These are phyloP conservation scores for Ceratotherium simum DNA, from an alignment of 2,113 vertebrate species.

Conservation along the genomic window DNA sequence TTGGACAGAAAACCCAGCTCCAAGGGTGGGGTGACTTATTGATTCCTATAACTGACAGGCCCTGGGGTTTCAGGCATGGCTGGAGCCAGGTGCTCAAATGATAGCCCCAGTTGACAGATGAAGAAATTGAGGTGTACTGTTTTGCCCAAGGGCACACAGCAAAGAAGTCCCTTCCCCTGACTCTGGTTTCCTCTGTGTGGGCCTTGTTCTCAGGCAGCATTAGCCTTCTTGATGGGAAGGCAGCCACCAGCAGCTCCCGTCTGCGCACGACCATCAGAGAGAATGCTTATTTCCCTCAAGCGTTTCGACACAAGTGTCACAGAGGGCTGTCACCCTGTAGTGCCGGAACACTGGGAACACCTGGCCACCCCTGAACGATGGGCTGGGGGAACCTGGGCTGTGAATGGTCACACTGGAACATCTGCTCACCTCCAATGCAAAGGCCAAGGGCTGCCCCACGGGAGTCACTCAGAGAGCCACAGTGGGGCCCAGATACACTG, in stretches of 20 bases:
- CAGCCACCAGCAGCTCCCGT: neutral
- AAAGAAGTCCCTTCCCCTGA: neutral
- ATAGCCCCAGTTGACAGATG: neutral
- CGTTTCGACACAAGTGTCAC: neutral
- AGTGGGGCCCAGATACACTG: too few species aligned
- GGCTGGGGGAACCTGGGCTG: neutral
- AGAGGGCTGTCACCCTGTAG: neutral
- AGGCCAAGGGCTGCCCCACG: neutral
- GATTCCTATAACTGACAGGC: neutral
- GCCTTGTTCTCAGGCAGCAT: neutral
- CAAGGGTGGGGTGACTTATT: neutral
- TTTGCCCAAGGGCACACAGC: neutral
- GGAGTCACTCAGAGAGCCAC: neutral
- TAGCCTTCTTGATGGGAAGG: neutral
- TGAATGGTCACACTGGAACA: neutral
- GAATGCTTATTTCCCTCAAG: too few species aligned
- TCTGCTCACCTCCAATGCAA: neutral
- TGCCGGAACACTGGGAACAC: neutral
- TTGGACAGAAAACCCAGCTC: neutral
- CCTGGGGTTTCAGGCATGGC: neutral
- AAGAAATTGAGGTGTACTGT: neutral
- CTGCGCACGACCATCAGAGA: neutral
- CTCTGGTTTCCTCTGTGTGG: neutral
- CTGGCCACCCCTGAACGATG: neutral
- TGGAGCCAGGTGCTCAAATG: neutral